Evolutionary conservation across 2,888 invertebrate species (phyloP).

Genomic region (Phortica okadai): DNA sequence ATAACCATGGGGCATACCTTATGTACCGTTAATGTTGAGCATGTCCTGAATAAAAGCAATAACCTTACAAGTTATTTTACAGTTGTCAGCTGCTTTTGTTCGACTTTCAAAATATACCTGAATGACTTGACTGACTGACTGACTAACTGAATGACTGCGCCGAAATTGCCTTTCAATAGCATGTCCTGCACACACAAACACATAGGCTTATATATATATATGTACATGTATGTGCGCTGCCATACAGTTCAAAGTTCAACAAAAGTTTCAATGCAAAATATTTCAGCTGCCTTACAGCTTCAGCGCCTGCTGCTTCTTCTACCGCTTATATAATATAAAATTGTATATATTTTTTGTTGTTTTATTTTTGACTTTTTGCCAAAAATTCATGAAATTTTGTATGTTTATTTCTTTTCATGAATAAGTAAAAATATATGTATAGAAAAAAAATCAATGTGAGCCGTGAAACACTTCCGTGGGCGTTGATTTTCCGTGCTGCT

Average conservation of each 20-base stretch:
- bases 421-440: background rate
- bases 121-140: slow-evolving; percentile 33
- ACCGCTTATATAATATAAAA: too few species aligned
- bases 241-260: slow-evolving; percentile 8
- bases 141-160: slow-evolving; percentile 29
- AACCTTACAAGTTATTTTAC: slow-evolving; percentile 10
- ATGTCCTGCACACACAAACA: background rate
- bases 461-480: background rate
- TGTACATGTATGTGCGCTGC: background rate
- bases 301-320: too few species aligned
- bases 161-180: background rate
- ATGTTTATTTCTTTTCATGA: background rate
- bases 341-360: background rate
- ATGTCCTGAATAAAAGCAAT: background rate
- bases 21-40: background rate
- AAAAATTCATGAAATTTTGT: background rate
- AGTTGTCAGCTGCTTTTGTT: background rate
- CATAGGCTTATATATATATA: background rate
- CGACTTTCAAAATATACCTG: background rate
- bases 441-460: slow-evolving; percentile 3
- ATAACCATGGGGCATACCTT: background rate
- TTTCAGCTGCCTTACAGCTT: background rate
- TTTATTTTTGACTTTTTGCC: background rate
- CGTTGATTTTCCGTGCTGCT: background rate
- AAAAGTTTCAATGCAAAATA: slow-evolving; percentile 6